Conservation (phyloP, 2,113 vertebrate species). For the Petaurus breviceps region DNA sequence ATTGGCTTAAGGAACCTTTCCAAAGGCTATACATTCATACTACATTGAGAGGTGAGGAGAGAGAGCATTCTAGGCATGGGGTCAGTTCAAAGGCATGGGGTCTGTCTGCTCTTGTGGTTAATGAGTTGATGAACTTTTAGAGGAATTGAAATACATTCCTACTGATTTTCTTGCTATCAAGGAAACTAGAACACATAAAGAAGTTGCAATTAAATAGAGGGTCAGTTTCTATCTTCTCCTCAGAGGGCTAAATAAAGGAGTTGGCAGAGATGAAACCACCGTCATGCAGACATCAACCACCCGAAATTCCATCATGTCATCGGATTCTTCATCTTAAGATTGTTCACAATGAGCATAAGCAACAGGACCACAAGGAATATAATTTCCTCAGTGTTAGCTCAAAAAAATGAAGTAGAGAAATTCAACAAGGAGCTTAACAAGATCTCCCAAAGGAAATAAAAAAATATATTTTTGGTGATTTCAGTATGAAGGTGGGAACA, state of each 20-base stretch:
- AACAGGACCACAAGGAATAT: not conserved
- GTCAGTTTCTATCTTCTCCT: not conserved
- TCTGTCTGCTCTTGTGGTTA: not conserved
- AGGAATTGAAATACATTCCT: not conserved
- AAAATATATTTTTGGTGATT: not conserved
- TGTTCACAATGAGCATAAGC: not conserved
- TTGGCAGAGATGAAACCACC: not conserved
- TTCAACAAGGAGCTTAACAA: not conserved
- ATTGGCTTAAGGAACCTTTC: not conserved
- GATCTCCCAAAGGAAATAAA: not conserved
- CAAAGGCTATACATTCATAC: not conserved
- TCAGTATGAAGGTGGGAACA: not conserved
- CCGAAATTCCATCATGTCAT: not conserved
- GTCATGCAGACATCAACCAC: not conserved
- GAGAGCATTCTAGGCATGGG: not conserved
- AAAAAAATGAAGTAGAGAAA: not conserved
- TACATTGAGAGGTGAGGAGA: not conserved
- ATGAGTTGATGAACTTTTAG: not conserved
- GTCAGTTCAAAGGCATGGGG: not conserved
- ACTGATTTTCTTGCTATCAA: not conserved
- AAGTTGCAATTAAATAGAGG: not conserved
- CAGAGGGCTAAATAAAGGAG: not conserved
- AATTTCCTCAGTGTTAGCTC: not conserved
- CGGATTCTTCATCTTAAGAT: not conserved
- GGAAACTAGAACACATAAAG: not conserved